Conservation (phyloP, 2,888 invertebrate species). For the Napeogenes sylphis region DNA sequence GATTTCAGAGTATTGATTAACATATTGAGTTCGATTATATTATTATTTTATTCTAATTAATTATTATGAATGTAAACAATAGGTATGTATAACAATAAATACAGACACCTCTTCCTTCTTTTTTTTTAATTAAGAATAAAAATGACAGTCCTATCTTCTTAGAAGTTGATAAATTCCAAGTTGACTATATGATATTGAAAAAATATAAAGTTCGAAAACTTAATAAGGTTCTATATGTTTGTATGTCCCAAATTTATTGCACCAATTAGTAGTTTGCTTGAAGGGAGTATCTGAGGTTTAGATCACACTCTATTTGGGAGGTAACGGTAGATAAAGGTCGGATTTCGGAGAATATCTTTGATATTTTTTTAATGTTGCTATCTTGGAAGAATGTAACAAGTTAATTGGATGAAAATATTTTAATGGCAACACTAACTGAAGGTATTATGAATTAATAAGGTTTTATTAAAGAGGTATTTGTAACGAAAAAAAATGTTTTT, state of each 20-base stretch:
- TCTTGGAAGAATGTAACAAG: constrained; percentile 75
- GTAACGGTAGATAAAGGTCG: constrained; percentile 71
- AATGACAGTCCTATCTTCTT: constrained; percentile 51
- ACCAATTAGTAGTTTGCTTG: constrained; percentile 73
- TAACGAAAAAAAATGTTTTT: constrained; percentile 23
- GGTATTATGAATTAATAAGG: constrained; percentile 45
- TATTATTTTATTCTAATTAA: no score
- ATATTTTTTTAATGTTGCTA: constrained; percentile 54
- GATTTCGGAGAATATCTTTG: constrained; percentile 66
- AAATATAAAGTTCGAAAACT: constrained; percentile 37
- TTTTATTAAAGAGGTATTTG: constrained; percentile 31
- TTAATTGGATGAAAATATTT: constrained; percentile 73
- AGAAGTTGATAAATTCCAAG: constrained; percentile 35
- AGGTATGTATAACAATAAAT: no score
- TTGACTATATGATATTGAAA: constrained; percentile 24
- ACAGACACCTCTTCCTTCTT: no score
- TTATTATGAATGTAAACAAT: no score
- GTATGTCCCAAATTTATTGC: constrained; percentile 70
- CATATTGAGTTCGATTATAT: no score
- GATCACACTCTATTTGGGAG: constrained; percentile 75
- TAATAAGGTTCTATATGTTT: constrained; percentile 53
- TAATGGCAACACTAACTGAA: constrained; percentile 52
- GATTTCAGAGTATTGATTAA: no score
- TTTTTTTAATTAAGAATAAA: constrained; percentile 38
- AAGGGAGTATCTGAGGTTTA: constrained; percentile 62